Evolutionary conservation across 53 echinoderm and acorn worm species (phyloP), one percentile per base, ranked within the genome.

Genomic region (Patiria pectinifera): DNA sequence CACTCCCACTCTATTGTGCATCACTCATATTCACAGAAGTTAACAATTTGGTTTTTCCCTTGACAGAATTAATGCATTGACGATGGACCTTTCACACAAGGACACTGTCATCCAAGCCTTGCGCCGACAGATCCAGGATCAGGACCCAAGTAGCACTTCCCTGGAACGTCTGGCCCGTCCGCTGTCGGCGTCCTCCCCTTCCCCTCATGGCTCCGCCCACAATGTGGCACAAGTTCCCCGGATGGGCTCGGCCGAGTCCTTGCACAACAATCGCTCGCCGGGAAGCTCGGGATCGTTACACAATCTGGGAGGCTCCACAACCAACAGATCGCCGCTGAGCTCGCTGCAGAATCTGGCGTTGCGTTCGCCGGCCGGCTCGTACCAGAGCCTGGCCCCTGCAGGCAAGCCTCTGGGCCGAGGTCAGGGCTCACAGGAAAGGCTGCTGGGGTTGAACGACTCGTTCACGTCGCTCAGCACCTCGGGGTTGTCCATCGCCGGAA

Each of bases 61-160:
- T 66, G 66, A 25, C 81, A 96, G 96, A 83, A 85, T 96, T 26
- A 92, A 94, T 72, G 92, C 75, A 3, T 83, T 96, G 59, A 84
- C 89, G 44, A 74, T 93, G 61, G 95, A 96, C 59, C 87, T 96
- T 21, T 86, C 89, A 18, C 94, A 96, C 78, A 96, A 96, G 66
- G 95, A 97, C 87, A 94, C 94, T 76, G 91, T 96, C 81, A 97
- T 99, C 82, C 94, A 96, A 59, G 94, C 95, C 19, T 86, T 99
- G 7, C 86, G 95, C 75, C 89, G 96, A 35, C 96, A 99, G 78
- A 92, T 95, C 77, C 60, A 93, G 48, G 96, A 97, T 80, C 92
- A 93, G 76, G 96, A 96, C 82, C 82, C 86, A 6, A 61, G 75
- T 81, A 48, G 87, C 83, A 66, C 91, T 22, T 43, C 83, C 85